Evolutionary conservation across 2,888 invertebrate species (phyloP).

Genomic region (Drosophila affinis): DNA sequence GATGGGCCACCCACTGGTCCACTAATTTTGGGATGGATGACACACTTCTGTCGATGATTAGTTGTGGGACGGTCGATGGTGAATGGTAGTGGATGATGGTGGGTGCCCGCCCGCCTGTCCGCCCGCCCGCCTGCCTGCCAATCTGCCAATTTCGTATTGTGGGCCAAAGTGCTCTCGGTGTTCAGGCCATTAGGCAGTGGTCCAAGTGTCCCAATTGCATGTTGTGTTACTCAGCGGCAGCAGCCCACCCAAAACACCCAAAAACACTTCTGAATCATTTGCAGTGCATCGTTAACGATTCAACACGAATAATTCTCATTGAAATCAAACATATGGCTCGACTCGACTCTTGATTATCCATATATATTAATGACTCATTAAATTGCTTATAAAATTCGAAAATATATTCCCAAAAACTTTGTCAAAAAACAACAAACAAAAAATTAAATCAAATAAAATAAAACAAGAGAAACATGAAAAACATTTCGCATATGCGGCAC

Average conservation of each 20-base stretch:
- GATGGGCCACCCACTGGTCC: conserved; percentile 1
- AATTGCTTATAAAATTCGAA: conserved; percentile 42
- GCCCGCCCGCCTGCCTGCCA: conserved; percentile 67
- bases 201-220: conserved; percentile 32
- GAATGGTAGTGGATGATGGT: background rate
- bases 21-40: conserved; percentile 18
- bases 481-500: conserved; percentile 31
- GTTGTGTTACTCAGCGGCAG: conserved; percentile 59
- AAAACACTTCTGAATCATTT: conserved; percentile 61
- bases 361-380: conserved; percentile 67
- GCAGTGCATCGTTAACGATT: conserved; percentile 29
- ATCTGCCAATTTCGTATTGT: conserved; percentile 48
- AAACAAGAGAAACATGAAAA: conserved; percentile 33
- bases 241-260: background rate
- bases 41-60: conserved; percentile 44
- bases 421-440: conserved; percentile 26
- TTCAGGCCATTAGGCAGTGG: conserved; percentile 53
- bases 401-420: conserved; percentile 41
- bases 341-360: conserved; percentile 10
- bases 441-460: conserved; percentile 2
- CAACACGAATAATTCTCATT: conserved; percentile 13
- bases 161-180: conserved; percentile 50
- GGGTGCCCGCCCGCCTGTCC: conserved; percentile 60
- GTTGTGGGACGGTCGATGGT: conserved; percentile 19
- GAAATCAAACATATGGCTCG: conserved; percentile 27